A percentile compares a stretch with the other conserved stretches of the same genome.
These are phyloP conservation scores for Cremastinae sp. DNA, from an alignment of 2,888 invertebrate species.

Conservation along the genomic window DNA sequence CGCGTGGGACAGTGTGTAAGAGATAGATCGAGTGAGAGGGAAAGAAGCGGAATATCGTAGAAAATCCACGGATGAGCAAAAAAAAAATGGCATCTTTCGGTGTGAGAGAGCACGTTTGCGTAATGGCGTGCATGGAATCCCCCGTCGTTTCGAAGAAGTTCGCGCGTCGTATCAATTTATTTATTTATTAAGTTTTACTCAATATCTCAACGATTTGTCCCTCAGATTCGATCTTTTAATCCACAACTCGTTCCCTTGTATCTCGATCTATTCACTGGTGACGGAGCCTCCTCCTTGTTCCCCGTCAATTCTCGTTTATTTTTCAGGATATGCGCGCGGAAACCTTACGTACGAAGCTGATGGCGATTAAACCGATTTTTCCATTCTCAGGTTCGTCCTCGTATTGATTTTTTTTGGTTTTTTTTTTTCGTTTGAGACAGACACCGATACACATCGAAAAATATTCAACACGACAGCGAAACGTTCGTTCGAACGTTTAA, in stretches of 20 bases:
- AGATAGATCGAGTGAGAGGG: slow-evolving; percentile 55
- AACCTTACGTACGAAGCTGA: slow-evolving; percentile 8
- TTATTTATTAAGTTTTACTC: too few species aligned
- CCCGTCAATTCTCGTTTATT: too few species aligned
- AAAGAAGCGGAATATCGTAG: slow-evolving; percentile 53
- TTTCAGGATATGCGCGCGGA: neutral
- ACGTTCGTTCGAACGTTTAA: slow-evolving; percentile 73
- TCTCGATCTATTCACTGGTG: neutral
- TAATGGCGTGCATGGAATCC: slow-evolving; percentile 43
- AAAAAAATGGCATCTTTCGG: slow-evolving; percentile 30
- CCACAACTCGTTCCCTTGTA: neutral
- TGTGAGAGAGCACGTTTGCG: slow-evolving; percentile 35
- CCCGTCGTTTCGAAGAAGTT: slow-evolving; percentile 51
- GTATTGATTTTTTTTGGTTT: slow-evolving; percentile 25
- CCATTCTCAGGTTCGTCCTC: slow-evolving; percentile 14
- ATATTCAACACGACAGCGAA: slow-evolving; percentile 74
- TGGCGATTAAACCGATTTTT: neutral
- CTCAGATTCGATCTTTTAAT: slow-evolving; percentile 8
- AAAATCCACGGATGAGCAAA: slow-evolving; percentile 20
- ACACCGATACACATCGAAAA: slow-evolving; percentile 73
- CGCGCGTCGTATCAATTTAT: slow-evolving; percentile 11
- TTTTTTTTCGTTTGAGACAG: slow-evolving; percentile 54
- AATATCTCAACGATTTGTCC: slow-evolving; percentile 20
- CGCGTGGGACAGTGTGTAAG: slow-evolving; percentile 30
- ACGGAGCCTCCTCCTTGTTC: neutral